These are phyloP conservation scores for Lutra lutra DNA, from an alignment of 2,797 vertebrate species.

Conservation along the genomic window DNA sequence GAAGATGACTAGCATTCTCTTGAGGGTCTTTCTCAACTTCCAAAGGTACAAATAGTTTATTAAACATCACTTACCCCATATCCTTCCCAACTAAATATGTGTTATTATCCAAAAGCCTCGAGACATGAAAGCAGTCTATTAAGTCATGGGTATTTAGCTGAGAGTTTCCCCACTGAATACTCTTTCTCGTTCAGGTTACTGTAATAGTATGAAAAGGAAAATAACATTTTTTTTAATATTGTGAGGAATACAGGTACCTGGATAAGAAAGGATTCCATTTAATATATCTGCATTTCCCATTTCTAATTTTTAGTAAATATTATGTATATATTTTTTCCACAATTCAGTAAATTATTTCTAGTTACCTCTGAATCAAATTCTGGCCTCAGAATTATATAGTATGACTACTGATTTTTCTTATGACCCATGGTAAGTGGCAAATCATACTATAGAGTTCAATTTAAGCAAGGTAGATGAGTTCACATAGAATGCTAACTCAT, in stretches of 20 bases:
- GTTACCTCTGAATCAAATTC: background rate
- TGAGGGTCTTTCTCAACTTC: background rate
- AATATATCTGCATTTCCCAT: background rate
- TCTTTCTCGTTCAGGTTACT: background rate
- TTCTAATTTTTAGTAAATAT: conserved; percentile 42
- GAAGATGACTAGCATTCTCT: background rate
- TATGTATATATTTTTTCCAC: background rate
- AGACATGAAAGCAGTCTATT: background rate
- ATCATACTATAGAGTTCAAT: conserved; percentile 63
- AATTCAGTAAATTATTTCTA: conserved; percentile 12
- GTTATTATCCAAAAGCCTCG: background rate
- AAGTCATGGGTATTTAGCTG: background rate
- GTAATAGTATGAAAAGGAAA: background rate
- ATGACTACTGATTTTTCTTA: background rate
- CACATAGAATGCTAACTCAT: conserved; percentile 61
- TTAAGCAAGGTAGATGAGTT: conserved; percentile 67
- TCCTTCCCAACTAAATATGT: background rate
- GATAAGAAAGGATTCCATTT: background rate
- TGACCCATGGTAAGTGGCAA: conserved; percentile 21
- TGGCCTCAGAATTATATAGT: background rate
- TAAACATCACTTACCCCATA: background rate
- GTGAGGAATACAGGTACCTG: background rate
- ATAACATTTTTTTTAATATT: background rate
- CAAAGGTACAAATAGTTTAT: background rate
- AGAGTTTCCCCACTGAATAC: background rate